Base-by-base conservation (phyloP, 2,113 vertebrate species). In the Hypanus sabinus region DNA sequence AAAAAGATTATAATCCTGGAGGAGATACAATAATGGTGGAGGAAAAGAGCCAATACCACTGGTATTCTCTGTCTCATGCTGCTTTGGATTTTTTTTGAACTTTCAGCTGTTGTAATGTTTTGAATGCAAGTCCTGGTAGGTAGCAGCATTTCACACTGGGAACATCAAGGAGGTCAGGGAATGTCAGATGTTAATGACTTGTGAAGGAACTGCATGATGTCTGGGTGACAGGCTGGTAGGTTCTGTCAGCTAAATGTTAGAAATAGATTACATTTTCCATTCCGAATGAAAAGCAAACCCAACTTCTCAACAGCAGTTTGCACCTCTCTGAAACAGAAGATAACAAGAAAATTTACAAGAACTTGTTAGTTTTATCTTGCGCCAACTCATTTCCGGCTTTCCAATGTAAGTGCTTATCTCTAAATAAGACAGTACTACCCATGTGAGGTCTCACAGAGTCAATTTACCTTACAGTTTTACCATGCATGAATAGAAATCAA, bases 401-500 rank as follows among this genome's bases (percentile, higher is more conserved):
- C 55, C 30, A 88, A 55, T 88, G 83, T 14, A 27, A 55, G 22
- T 10, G 27, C 22, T 5, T 57, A 20, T 55, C 18, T 27, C 22
- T 46, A 88, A 62, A 88, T 62, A 62, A 62, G 83, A 62, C 57
- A 11, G 27, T 88, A 30, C 62, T 62, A 62, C 22, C 46, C 22
- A 60, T 14, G 83, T 87, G 83, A 55, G 12, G 83, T 62, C 83
- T 60, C 55, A 62, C 22, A 14, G 22, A 87, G 55, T 12, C 55
- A 27, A 87, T 87, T 87, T 87, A 87, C 46, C 81, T 87, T 87
- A 10, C 24, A 87, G 55, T 60, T 62, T 57, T 62, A 30, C 12
- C 57, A 88, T 60, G 46, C 24, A 46, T 85, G 81, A 85, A 60
- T 85, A 85, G 46, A 30, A 85, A 85, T 88, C 62, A 88, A 88